Evolutionary conservation across 2,888 invertebrate genomes (phyloP), one percentile per base, ranked within the genome.

Genomic region (Eucriotettix oculatus): DNA sequence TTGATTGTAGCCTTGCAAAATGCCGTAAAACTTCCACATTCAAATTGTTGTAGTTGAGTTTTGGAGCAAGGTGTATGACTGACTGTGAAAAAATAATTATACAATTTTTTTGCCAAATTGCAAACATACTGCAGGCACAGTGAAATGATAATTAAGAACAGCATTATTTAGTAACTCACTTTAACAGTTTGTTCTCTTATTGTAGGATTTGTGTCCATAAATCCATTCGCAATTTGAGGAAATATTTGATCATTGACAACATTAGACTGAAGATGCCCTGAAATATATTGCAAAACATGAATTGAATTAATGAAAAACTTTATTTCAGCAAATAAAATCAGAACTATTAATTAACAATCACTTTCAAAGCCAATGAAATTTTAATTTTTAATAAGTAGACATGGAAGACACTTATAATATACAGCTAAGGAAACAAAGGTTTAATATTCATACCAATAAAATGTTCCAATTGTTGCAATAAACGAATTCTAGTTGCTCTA

Each of bases 161-260:
- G 5, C 10, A 17, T 11, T 3, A 54, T 56, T 14, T 48, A 16
- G 10, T 29, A 40, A 67, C 71, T 72, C 74, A 86, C 86, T 77
- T 97, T 97, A 60, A 99, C 93, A 1, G 99, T 99, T 74, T 94
- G 92, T 75, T 99, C 99, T 66, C 98, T 80, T 65, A 99, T 96
- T 3, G 93, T 88, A 1, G 96, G 90, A 76, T 97, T 98, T 0
- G 97, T 95, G 73, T 99, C 99, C 71, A 94, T 78, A 73, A 99
- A 98, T 5, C 99, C 99, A 69, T 93, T 89, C 59, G 89, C 86
- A 62, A 99, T 76, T 81, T 92, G 89, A 14, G 92, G 91, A 73
- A 94, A 96, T 71, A 96, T 91, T 73, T 94, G 91, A 70, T 97
- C 94, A 73, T 99, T 99, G 16, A 99, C 83, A 14, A 79, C 75